Evolutionary conservation across 2,797 vertebrate species (phyloP).

Genomic region (Sebastes steindachneri): DNA sequence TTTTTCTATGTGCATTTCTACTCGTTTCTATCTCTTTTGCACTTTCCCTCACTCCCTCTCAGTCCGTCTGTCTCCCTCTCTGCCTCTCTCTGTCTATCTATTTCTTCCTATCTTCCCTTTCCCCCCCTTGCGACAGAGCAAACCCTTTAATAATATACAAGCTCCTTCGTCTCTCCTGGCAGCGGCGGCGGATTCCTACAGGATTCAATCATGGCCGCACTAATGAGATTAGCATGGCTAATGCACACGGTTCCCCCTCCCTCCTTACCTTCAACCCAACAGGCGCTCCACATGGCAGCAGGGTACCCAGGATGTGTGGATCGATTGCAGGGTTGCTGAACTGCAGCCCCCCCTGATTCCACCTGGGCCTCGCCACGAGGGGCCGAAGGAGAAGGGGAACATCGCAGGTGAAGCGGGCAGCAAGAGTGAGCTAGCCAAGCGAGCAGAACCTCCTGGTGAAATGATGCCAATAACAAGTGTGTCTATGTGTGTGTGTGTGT

Average conservation of each 20-base stretch:
- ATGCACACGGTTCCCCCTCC: conserved; percentile 47
- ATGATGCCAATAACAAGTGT: conserved; percentile 6
- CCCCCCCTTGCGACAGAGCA: conserved; percentile 24
- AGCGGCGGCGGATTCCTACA: conserved; percentile 61
- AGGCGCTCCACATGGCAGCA: not conserved
- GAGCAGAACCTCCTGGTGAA: conserved; percentile 16
- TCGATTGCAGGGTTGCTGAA: conserved; percentile 31
- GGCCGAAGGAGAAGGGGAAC: not conserved
- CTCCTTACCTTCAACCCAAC: conserved; percentile 17
- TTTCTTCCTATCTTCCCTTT: not conserved
- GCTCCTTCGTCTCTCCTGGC: conserved; percentile 61
- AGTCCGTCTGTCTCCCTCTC: not conserved
- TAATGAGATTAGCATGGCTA: conserved; percentile 77
- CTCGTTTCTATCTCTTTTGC: not conserved
- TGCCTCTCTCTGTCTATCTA: not conserved
- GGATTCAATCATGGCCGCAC: conserved; percentile 72
- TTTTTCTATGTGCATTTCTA: not conserved
- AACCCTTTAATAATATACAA: conserved; percentile 71
- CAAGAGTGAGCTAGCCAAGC: not conserved
- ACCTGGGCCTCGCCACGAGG: conserved; percentile 8
- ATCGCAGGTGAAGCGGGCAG: conserved; percentile 35
- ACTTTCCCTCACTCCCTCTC: not conserved
- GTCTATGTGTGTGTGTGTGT: not conserved
- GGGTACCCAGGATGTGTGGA: conserved; percentile 12
- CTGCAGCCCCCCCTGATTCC: conserved; percentile 4